phyloP scores from a whole-genome alignment of 2,113 vertebrate species.

The Scophthalmus maximus region DNA sequence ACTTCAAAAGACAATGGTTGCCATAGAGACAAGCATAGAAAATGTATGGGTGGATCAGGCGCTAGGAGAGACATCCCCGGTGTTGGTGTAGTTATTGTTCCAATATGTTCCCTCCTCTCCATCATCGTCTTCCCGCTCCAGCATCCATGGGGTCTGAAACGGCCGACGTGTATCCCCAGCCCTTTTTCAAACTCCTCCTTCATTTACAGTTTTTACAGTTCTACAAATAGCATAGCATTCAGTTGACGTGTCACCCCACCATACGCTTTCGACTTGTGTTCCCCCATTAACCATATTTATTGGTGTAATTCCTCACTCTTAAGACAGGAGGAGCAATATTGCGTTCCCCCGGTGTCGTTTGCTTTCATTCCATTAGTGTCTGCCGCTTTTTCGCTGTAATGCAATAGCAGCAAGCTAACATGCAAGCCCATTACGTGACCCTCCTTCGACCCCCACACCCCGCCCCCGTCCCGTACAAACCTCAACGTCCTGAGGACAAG shows the following conservation, averaged over 20 bases:
- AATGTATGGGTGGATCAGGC: constrained; percentile 53
- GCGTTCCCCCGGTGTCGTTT: constrained; percentile 39
- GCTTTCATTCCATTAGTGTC: constrained; percentile 66
- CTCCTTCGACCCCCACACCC: background rate
- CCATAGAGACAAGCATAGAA: constrained; percentile 74
- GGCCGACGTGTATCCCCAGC: constrained; percentile 25
- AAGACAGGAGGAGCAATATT: constrained; percentile 53
- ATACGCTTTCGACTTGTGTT: constrained; percentile 23
- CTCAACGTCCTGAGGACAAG: background rate
- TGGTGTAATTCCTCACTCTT: constrained; percentile 65
- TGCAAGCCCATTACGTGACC: constrained; percentile 52
- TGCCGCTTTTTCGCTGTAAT: constrained; percentile 50
- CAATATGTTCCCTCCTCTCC: constrained; percentile 43
- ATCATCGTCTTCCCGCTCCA: constrained; percentile 11
- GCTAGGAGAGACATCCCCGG: constrained; percentile 54
- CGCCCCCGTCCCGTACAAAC: background rate
- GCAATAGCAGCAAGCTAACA: constrained; percentile 38
- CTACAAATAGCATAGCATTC: constrained; percentile 26
- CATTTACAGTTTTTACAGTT: constrained; percentile 6
- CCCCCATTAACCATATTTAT: constrained; percentile 67
- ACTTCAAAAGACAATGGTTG: constrained; percentile 69
- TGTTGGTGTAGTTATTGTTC: constrained; percentile 63
- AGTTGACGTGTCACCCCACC: constrained; percentile 30
- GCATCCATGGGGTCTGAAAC: constrained; percentile 20
- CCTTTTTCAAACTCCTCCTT: constrained; percentile 27